These are phyloP conservation scores for Euschistus heros DNA, from an alignment of 1,140 invertebrate genomes.

Conservation along the genomic window DNA sequence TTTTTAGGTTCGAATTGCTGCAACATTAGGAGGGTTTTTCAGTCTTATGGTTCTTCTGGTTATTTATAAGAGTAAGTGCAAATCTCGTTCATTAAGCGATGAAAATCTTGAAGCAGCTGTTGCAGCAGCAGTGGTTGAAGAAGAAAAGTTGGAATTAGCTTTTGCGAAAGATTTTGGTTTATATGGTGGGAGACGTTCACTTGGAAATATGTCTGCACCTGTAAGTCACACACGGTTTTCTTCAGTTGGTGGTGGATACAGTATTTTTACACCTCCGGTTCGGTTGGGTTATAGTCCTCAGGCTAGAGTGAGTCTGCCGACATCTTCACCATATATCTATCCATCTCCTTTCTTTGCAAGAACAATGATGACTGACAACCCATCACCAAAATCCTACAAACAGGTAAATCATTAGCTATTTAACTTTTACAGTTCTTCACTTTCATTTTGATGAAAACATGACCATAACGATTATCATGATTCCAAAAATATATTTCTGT, in stretches of 20 bases:
- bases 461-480: too few relatives aligned
- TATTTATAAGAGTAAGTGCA: conserved; percentile 68
- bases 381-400: conserved; percentile 12
- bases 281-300: conserved; percentile 2
- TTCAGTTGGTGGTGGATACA: conserved; percentile 11
- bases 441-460: too few relatives aligned
- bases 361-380: conserved; percentile 1
- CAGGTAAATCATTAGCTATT: conserved; percentile 7
- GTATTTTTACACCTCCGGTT: conserved; percentile 13
- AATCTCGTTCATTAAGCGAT: conserved; percentile 41
- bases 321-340: conserved; percentile 41
- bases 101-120: conserved; percentile 49
- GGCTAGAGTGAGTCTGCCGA: conserved; percentile 42
- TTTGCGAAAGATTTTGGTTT: conserved; percentile 2
- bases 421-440: too few relatives aligned
- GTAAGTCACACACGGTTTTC: conserved; percentile 7
- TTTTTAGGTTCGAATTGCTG: conserved; percentile 58
- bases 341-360: conserved; percentile 4
- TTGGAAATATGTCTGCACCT: conserved; percentile 6
- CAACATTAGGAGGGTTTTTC: conserved; percentile 78
- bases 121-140: conserved; percentile 61
- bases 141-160: conserved; percentile 32
- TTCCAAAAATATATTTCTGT: too few relatives aligned
- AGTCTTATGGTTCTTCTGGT: conserved; percentile 75
- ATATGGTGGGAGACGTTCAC: background rate